Percentiles rank a stretch among this genome's conserved stretches.
phyloP scores from a whole-genome alignment of 2,888 invertebrate species.

The Diaphora mendica region DNA sequence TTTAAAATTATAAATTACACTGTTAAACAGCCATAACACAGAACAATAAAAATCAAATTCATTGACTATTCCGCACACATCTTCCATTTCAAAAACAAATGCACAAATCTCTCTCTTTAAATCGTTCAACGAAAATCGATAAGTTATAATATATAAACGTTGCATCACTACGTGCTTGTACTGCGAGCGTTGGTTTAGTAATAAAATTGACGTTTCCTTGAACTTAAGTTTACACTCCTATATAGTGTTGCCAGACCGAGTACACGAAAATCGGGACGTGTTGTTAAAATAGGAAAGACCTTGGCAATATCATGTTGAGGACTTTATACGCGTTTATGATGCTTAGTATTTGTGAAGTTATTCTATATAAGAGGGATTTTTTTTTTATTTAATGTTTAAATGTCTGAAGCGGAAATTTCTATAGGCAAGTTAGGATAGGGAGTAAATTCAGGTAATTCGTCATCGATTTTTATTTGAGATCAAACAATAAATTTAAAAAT shows the following conservation, averaged over 20 bases:
- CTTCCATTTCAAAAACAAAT: background rate
- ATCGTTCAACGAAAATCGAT: constrained; percentile 18
- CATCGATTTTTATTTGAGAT: no score
- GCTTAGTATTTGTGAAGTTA: background rate
- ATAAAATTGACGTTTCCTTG: constrained; percentile 23
- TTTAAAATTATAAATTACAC: background rate
- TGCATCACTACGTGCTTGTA: constrained; percentile 21
- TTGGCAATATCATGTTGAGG: background rate
- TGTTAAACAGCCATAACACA: background rate
- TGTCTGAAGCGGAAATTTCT: no score
- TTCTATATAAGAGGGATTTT: no score
- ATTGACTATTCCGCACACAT: background rate
- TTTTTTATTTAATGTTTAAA: no score
- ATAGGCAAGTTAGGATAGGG: no score
- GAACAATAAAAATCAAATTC: background rate
- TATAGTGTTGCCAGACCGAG: constrained; percentile 7
- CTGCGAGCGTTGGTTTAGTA: constrained; percentile 19
- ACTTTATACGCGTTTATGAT: background rate
- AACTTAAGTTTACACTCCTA: constrained; percentile 14
- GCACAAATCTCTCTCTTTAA: background rate
- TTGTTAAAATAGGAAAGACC: background rate
- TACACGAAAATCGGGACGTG: background rate
- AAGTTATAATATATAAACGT: constrained; percentile 8
- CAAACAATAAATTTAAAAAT: no score
- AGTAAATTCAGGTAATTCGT: no score